A percentile compares a stretch with the other conserved stretches of the same genome.
phyloP scores from a whole-genome alignment of 2,113 vertebrate genomes.

The Excalfactoria chinensis region DNA sequence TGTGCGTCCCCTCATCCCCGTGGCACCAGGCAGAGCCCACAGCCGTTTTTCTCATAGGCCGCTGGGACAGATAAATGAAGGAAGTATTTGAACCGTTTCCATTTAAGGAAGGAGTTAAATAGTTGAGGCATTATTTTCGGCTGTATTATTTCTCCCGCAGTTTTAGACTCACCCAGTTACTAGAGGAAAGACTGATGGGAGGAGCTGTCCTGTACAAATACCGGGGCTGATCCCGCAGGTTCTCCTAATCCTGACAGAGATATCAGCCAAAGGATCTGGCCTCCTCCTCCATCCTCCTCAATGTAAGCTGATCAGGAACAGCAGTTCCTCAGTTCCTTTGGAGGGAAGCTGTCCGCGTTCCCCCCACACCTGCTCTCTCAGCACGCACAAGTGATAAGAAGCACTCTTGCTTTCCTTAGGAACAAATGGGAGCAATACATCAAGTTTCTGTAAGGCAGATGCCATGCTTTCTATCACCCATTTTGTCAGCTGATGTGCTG shows the following conservation, averaged over 20 bases:
- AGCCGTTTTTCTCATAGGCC: slow-evolving; percentile 78
- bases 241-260: not conserved
- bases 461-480: not conserved
- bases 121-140: slow-evolving; percentile 63
- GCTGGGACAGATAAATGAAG: slow-evolving; percentile 71
- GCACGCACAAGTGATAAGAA: not conserved
- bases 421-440: not conserved
- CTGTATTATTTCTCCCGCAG: not conserved
- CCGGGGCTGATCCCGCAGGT: not conserved
- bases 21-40: slow-evolving; percentile 80
- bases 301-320: not conserved
- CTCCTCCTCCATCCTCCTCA: not conserved
- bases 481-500: slow-evolving; percentile 15
- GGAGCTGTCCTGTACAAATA: not conserved
- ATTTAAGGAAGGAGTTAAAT: slow-evolving; percentile 67
- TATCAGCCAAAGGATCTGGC: not conserved
- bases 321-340: not conserved
- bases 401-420: not conserved
- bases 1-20: slow-evolving; percentile 69
- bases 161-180: not conserved
- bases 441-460: not conserved
- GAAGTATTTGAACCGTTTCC: slow-evolving; percentile 62
- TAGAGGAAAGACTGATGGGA: not conserved
- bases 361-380: not conserved
- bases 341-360: not conserved